Evolutionary conservation across 2,113 vertebrate species (phyloP).

Genomic region (Gracilinanus agilis): DNA sequence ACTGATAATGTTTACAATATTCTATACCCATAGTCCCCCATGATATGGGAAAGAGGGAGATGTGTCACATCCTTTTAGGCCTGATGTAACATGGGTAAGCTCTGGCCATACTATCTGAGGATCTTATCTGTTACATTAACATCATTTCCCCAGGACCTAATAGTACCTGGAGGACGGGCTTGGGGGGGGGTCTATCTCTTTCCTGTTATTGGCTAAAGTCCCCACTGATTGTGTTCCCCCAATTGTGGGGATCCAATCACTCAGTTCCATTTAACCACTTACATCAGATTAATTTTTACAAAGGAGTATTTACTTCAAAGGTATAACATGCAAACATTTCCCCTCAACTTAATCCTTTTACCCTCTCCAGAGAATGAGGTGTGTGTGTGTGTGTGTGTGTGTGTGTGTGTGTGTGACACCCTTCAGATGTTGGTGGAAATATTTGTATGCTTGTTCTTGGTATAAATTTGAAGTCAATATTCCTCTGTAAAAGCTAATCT

Average conservation of each 20-base stretch:
- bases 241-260: neutral
- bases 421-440: too few relatives aligned
- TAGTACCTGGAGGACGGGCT: neutral
- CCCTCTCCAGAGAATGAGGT: neutral
- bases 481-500: too few relatives aligned
- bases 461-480: too few relatives aligned
- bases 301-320: neutral
- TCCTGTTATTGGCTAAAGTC: neutral
- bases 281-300: neutral
- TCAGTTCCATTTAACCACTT: neutral
- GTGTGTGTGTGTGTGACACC: neutral
- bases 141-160: neutral
- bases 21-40: neutral
- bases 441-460: too few relatives aligned
- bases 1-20: neutral
- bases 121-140: neutral
- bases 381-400: neutral
- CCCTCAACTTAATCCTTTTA: neutral
- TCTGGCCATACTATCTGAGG: neutral
- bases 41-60: neutral
- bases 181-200: neutral
- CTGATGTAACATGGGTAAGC: neutral
- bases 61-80: neutral
- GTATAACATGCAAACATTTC: neutral
- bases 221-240: neutral